A percentile compares a stretch with the other conserved stretches of the same genome.
Evolutionary conservation across 2,888 invertebrate species (phyloP).

Genomic region (Rhamphomyia laevipes): DNA sequence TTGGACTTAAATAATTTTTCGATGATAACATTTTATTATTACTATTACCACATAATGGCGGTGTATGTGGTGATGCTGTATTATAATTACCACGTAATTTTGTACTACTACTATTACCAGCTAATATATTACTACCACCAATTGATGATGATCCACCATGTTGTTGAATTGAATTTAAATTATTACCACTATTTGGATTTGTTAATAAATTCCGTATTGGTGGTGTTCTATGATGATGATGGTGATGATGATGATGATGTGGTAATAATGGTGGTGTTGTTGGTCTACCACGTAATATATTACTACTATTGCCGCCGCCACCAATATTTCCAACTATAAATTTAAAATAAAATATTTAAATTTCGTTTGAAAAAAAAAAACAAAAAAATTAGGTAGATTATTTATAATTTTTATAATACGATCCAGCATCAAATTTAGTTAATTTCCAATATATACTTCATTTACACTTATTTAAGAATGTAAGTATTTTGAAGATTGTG

Average conservation of each 20-base stretch:
- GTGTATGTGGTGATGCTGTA: conserved; percentile 34
- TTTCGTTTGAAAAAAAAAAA: conserved; percentile 2
- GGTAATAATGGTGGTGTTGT: neutral
- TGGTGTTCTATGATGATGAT: conserved; percentile 17
- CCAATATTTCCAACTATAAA: conserved; percentile 13
- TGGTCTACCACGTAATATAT: conserved; percentile 19
- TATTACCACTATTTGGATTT: conserved; percentile 18
- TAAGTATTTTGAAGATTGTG: no score
- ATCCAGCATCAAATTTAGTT: no score
- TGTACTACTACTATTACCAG: conserved; percentile 8
- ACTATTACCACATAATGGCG: conserved; percentile 26
- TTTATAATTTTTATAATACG: neutral
- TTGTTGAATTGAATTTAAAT: neutral
- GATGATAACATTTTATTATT: conserved; percentile 10
- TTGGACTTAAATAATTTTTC: conserved; percentile 16
- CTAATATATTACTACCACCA: neutral
- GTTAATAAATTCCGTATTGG: conserved; percentile 18
- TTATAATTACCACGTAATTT: conserved; percentile 15
- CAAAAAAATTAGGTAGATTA: neutral
- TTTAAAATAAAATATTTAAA: neutral
- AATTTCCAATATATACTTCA: no score
- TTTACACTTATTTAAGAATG: no score
- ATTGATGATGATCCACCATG: neutral
- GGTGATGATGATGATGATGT: neutral
- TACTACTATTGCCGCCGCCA: conserved; percentile 25